Base-by-base conservation (phyloP, 2,888 invertebrate genomes). In the Cephus rjabovi region DNA sequence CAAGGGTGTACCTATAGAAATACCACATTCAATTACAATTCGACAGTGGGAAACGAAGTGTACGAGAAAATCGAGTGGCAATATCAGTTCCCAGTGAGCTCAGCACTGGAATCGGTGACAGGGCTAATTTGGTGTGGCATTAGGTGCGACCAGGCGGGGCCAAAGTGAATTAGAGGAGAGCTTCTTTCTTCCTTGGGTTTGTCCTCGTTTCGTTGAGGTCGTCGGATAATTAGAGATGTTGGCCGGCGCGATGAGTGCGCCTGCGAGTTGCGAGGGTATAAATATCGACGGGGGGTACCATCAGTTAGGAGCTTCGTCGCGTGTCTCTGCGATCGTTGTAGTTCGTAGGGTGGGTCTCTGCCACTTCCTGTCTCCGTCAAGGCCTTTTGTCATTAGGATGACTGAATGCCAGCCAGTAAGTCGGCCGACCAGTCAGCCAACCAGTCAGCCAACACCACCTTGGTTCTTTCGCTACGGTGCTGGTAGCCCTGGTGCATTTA, bases 351-450 rank as follows among this genome's bases (percentile, higher is more conserved):
- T 31, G 40, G 4, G 34, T 68, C 56, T 34, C 37, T 30, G 40
- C 40, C 74, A 74, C 77, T 79, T 77, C 70, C 75, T 40, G 76
- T 69, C 68, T 76, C 73, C 79, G 78, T 77, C 75, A 34, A 37
- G 69, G 56, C 77, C 77, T 75, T 83, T 84, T 82, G 80, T 85
- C 82, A 82, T 86, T 85, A 82, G 40, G 40, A 40, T 40, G 40
- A 40, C 40, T 40, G 40, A 40, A 40, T 15, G 40, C 40, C 15
- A 40, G 40, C 40, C 40, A 6, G 40, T 40, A 40, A 40, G 40
- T 35, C 35, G 1, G 35, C 35, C 35, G 35, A 35, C 35, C 35
- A 12, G 35, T 12, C 37, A 35, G 12, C 35, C 35, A 35, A 35
- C 37, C 37, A 37, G 12, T 37, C 37, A 40, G 40, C 40, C 40